Percentiles rank a stretch among this genome's conserved stretches.
These are phyloP conservation scores for Smithornis capensis DNA, from an alignment of 2,113 vertebrate genomes.

Conservation along the genomic window DNA sequence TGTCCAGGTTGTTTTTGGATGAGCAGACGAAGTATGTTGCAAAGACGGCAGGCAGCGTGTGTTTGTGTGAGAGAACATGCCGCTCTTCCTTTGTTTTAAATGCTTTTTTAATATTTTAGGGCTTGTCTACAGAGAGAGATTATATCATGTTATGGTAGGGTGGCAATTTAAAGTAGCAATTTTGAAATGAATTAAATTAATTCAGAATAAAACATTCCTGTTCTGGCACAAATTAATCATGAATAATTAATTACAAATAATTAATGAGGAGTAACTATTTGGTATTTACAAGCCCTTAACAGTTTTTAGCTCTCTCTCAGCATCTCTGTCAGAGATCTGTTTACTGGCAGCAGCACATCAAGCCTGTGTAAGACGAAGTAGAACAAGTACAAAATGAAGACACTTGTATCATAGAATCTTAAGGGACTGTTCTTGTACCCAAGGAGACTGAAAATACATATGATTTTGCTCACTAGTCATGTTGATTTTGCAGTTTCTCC, in stretches of 20 bases:
- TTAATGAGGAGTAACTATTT: conserved; percentile 59
- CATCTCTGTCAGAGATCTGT: background rate
- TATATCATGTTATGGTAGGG: conserved; percentile 47
- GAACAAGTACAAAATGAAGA: background rate
- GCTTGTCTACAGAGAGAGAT: conserved; percentile 63
- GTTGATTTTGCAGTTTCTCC: background rate
- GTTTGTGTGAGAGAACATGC: background rate
- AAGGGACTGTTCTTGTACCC: background rate
- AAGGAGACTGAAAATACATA: rapidly evolving
- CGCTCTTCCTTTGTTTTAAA: conserved; percentile 39
- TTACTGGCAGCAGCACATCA: background rate
- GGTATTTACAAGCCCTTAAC: conserved; percentile 50
- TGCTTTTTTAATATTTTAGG: conserved; percentile 63
- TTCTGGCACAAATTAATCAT: conserved; percentile 66
- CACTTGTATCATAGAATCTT: background rate
- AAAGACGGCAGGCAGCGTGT: background rate
- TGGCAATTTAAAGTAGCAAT: conserved; percentile 62
- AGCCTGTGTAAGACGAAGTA: background rate
- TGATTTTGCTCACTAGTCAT: background rate
- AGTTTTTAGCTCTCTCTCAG: conserved; percentile 32
- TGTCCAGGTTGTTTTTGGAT: conserved; percentile 7
- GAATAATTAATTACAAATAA: conserved; percentile 67
- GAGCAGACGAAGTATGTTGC: background rate
- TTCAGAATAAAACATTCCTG: conserved; percentile 58
- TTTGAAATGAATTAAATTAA: conserved; percentile 66